Evolutionary conservation across 2,888 invertebrate species (phyloP).

Genomic region (Alloplasta piceator): DNA sequence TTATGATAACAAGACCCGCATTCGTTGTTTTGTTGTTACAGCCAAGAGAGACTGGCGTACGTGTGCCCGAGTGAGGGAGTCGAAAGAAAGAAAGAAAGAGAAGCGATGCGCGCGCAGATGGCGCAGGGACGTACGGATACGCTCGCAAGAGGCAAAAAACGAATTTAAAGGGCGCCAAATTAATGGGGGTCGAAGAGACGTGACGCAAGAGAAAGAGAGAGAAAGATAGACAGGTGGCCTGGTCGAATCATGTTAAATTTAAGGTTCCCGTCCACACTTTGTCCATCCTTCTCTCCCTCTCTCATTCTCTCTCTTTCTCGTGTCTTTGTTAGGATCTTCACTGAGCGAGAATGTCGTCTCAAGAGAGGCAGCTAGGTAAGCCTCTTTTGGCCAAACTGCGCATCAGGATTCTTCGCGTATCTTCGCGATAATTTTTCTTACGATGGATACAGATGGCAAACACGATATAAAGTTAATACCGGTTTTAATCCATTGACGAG

Average conservation of each 20-base stretch:
- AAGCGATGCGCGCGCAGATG: conserved; percentile 84
- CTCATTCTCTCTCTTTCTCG: conserved; percentile 78
- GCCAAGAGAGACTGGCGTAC: too few relatives aligned
- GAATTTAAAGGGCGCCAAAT: conserved; percentile 79
- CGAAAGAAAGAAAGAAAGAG: conserved; percentile 59
- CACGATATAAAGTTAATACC: conserved; percentile 20
- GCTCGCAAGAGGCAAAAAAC: conserved; percentile 83
- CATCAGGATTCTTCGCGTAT: background rate
- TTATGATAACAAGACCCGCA: too few relatives aligned
- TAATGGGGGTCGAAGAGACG: conserved; percentile 82
- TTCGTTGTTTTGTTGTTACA: too few relatives aligned
- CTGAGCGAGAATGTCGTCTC: background rate
- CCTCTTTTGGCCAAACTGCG: too few relatives aligned
- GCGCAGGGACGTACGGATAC: conserved; percentile 82
- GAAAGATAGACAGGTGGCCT: conserved; percentile 61
- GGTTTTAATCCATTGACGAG: conserved; percentile 32
- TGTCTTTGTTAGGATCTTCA: background rate
- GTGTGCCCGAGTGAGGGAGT: conserved; percentile 54
- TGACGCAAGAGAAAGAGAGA: conserved; percentile 21
- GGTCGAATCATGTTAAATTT: conserved; percentile 65
- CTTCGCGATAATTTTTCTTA: background rate
- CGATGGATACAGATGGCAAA: background rate
- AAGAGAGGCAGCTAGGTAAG: too few relatives aligned
- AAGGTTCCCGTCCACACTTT: conserved; percentile 23
- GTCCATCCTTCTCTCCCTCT: background rate